A percentile compares a stretch with the other conserved stretches of the same genome.
Evolutionary conservation across 2,797 vertebrate species (phyloP).

Genomic region (Leptoclinus maculatus): DNA sequence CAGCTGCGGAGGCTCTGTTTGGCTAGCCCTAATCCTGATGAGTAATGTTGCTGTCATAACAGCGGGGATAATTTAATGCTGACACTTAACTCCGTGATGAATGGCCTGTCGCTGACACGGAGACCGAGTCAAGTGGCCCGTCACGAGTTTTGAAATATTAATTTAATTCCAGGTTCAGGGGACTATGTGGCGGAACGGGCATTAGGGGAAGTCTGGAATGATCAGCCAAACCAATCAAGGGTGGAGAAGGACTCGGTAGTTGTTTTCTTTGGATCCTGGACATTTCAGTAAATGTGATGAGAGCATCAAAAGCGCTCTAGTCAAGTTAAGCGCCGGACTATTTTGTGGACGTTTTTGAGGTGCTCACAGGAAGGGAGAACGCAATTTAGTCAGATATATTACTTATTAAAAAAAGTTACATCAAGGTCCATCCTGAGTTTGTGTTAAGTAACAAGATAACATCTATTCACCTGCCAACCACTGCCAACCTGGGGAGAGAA

Average conservation of each 20-base stretch:
- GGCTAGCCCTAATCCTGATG: conserved; percentile 90
- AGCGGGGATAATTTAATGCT: conserved; percentile 93
- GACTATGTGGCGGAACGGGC: conserved; percentile 58
- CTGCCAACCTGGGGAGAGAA: neutral
- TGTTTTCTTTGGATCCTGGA: conserved; percentile 16
- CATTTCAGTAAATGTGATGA: neutral
- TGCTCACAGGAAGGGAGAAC: neutral
- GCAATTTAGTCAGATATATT: neutral
- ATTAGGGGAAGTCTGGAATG: conserved; percentile 31
- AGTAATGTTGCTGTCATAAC: conserved; percentile 99
- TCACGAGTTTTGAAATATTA: conserved; percentile 91
- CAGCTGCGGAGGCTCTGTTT: conserved; percentile 82
- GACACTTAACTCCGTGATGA: conserved; percentile 93
- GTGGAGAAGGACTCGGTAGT: neutral
- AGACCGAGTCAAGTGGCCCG: conserved; percentile 79
- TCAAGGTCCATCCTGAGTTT: neutral
- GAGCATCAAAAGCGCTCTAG: neutral
- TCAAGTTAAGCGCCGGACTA: neutral
- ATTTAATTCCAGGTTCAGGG: conserved; percentile 83
- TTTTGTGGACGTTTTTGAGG: neutral
- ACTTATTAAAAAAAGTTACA: neutral
- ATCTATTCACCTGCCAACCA: conserved; percentile 1
- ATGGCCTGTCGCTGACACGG: conserved; percentile 89
- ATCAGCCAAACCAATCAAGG: conserved; percentile 20
- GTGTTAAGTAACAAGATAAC: neutral